Evolutionary conservation across 35 echinoderm and acorn worm species (phyloP), one percentile per base, ranked within the genome.

Genomic region (Heliocidaris tuberculata): DNA sequence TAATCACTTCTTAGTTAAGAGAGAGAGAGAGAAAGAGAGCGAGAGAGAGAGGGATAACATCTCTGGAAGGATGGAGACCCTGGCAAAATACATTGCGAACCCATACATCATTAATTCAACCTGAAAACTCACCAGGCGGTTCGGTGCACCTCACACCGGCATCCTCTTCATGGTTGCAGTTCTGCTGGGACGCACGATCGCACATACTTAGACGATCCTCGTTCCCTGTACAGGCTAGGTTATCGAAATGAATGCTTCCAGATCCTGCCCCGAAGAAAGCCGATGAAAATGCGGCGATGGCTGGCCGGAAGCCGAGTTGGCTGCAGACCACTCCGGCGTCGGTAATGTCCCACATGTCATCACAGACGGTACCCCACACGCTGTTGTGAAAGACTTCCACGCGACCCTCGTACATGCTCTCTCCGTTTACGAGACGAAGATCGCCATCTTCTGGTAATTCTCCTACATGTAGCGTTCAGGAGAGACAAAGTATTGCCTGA

Each of bases 91-190:
- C 35, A 42, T 42, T 42, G 35, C 35, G 3, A 42, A 42, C 1
- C 35, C 35, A 42, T 42, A 42, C 35, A 42, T 42, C 35, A 42
- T 0, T 42, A 42, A 56, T 56, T 9, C 11, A 15, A 56, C 15
- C 11, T 56, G 52, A 13, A 10, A 56, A 56, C 65, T 78, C 6
- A 78, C 65, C 65, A 27, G 65, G 0, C 8, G 65, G 65, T 78
- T 78, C 87, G 1, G 19, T 32, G 48, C 96, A 97, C 15, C 93
- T 50, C 10, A 97, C 96, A 11, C 96, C 94, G 70, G 96, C 96
- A 54, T 97, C 96, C 50, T 95, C 95, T n/a, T 65, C 49, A 93
- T 95, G 95, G 7, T 56, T 70, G 54, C 95, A 95, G 32, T 95
- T 95, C 5, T 93, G 90, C 50, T 50, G 35, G 16, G 52, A 29